Percentiles rank a stretch among this genome's conserved stretches.
phyloP scores from a whole-genome alignment of 2,888 invertebrate species.

The Cephalotes varians region DNA sequence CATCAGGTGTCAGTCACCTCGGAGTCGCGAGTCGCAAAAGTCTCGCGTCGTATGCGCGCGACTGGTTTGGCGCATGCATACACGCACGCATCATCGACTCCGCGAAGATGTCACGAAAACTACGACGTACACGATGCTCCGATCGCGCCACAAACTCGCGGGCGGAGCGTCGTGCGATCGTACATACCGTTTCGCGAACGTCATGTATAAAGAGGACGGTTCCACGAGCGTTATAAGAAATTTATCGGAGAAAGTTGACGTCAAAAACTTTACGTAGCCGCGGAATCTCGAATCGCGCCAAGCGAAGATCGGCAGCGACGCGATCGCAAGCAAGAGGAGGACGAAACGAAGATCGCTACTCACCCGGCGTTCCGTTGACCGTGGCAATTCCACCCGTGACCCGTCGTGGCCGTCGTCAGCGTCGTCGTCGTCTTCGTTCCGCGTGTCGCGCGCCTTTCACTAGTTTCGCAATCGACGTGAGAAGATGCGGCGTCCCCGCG shows the following conservation, averaged over 20 bases:
- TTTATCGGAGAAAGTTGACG: background rate
- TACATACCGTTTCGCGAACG: background rate
- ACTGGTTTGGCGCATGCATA: constrained; percentile 10
- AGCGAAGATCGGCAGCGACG: background rate
- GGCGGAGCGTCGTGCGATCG: constrained; percentile 21
- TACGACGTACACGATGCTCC: background rate
- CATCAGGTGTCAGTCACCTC: constrained; percentile 86
- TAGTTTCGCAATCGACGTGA: constrained; percentile 65
- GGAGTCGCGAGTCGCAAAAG: constrained; percentile 55
- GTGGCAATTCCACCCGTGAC: constrained; percentile 36
- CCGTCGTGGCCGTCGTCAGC: constrained; percentile 24
- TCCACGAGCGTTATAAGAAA: background rate
- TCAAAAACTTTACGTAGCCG: background rate
- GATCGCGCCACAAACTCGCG: constrained; percentile 6
- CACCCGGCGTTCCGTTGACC: constrained; percentile 49
- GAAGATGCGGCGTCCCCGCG: constrained; percentile 34
- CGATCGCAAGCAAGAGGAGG: background rate
- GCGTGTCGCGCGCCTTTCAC: constrained; percentile 65
- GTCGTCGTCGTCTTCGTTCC: constrained; percentile 46
- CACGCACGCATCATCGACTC: constrained; percentile 49
- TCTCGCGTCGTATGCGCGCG: constrained; percentile 67
- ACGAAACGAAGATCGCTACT: constrained; percentile 43
- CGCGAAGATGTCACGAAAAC: background rate
- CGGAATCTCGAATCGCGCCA: background rate
- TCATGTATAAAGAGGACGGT: background rate